Base-by-base conservation (phyloP, 37 sponge, comb jelly and placozoan species). In the Crambe crambe region DNA sequence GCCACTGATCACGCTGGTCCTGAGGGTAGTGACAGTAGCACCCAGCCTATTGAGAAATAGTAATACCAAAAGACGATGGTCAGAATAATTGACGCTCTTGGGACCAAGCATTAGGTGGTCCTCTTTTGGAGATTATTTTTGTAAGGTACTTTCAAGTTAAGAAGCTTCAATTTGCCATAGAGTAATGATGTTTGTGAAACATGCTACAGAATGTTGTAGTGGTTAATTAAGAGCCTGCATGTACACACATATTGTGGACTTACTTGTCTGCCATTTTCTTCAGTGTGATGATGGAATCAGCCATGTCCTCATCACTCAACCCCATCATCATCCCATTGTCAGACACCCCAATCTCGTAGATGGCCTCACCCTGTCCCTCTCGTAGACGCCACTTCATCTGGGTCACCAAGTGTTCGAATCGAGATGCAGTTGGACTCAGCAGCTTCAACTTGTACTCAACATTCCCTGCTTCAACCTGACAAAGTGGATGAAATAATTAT, bases 301-400 rank as follows among this genome's bases (percentile, higher is more conserved):
- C 88, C 85, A 98, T 80, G 10, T 96, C 99, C 20, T 81, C 36
- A 35, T 80, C 72, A 47, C 75, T 80, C 64, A 98, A 83, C 21
- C 99, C 99, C 32, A 71, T 73, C 56, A 98, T 32, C 18, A 63
- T 20, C 2, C 99, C 99, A 75, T 84, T 83, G 77, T 98, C 97
- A 37, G 84, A 77, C 70, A 98, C 99, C n/a, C 99, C 99, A 42
- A 98, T 92, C 86, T 96, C 84, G 67, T 98, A 98, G 71, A 98
- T 94, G 58, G 99, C 99, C 71, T 98, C 99, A 35, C 99, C 99
- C n/a, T 89, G 86, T 18, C 99, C 98, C 72, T 98, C 99, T 44
- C 85, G 66, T 47, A 98, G 81, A n/a, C 99, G 56, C 96, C 96
- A 98, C 63, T 98, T 98, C 99, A 98, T 95, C 86, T 98, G 99